Evolutionary conservation across 2,797 vertebrate species (phyloP).

Genomic region (Tiaroga cobitis): DNA sequence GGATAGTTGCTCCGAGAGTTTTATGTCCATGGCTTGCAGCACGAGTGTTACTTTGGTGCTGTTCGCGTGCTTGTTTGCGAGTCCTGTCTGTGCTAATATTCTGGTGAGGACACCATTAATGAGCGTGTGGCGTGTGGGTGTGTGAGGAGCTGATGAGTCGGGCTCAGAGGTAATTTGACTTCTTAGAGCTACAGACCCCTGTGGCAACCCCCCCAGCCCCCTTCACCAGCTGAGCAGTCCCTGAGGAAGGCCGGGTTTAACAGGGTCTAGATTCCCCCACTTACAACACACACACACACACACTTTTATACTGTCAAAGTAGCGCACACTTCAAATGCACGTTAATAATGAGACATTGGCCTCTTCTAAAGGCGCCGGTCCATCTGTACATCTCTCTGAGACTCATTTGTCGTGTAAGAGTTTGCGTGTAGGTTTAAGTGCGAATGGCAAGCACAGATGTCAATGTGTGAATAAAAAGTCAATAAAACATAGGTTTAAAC

Average conservation of each 20-base stretch:
- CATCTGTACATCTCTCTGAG: constrained; percentile 26
- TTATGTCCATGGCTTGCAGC: constrained; percentile 68
- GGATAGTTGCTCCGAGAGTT: constrained; percentile 54
- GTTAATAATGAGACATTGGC: constrained; percentile 37
- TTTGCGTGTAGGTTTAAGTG: constrained; percentile 4
- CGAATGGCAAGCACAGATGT: background rate
- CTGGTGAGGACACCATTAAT: constrained; percentile 59
- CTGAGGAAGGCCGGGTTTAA: constrained; percentile 37
- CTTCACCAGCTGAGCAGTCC: constrained; percentile 77
- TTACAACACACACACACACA: constrained; percentile 29
- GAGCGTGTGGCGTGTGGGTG: constrained; percentile 82
- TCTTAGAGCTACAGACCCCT: constrained; percentile 87
- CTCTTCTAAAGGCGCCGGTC: constrained; percentile 36
- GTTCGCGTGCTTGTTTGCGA: constrained; percentile 59
- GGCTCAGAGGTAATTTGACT: constrained; percentile 92
- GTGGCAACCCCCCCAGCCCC: constrained; percentile 80
- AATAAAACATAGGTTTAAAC: background rate
- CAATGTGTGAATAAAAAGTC: background rate
- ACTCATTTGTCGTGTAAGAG: constrained; percentile 8
- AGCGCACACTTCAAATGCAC: constrained; percentile 7
- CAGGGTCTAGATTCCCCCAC: constrained; percentile 51
- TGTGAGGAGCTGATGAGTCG: constrained; percentile 78
- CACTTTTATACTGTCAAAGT: constrained; percentile 43
- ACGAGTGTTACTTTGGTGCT: constrained; percentile 65
- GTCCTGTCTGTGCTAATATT: constrained; percentile 76